Evolutionary conservation across 2,888 invertebrate species (phyloP), one percentile per base, ranked within the genome.

Genomic region (Caenorhabditis virilis): DNA sequence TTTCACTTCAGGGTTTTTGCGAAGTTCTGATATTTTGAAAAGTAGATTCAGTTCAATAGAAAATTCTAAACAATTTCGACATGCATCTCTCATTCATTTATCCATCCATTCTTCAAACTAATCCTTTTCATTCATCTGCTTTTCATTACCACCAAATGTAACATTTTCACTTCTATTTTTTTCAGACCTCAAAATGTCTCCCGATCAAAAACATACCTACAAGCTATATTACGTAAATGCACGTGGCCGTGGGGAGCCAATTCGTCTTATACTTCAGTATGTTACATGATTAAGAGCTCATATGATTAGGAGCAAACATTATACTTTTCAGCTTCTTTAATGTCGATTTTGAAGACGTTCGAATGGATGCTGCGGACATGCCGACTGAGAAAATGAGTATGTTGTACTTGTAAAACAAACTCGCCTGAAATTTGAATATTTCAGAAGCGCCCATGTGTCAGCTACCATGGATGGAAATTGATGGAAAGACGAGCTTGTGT

Each of bases 391-490:
- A 16, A 23, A 36, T 25, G 7, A n/a, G 4, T 27, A 20, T 15
- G 6, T 42, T 22, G 18, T 20, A 6, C 38, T 18, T 43, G 22
- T 36, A 26, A 18, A 25, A 39, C 22, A 36, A 2, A 26, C 9
- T 6, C 9, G n/a, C n/a, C 6, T 11, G 41, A 23, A 42, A 23
- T 13, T 43, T 38, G 13, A 35, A 51, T 6, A 15, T 18, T 33
- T 26, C 45, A 68, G 68, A 63, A 46, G 59, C 68, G 9, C 68
- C 68, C 20, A 62, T 68, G 60, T 42, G 48, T 6, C 68, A 68
- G 38, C 25, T 64, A 13, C 68, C 68, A 2, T 68, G 55, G 23
- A 13, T 68, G 30, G 60, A 63, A 11, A 54, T 68, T 20, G 68
- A 68, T 47, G 63, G 63, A 15, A 68, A 68, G 36, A 53, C 54